These are phyloP conservation scores for Anser brachyrhynchus DNA, from an alignment of 2,113 vertebrate species.

Conservation along the genomic window DNA sequence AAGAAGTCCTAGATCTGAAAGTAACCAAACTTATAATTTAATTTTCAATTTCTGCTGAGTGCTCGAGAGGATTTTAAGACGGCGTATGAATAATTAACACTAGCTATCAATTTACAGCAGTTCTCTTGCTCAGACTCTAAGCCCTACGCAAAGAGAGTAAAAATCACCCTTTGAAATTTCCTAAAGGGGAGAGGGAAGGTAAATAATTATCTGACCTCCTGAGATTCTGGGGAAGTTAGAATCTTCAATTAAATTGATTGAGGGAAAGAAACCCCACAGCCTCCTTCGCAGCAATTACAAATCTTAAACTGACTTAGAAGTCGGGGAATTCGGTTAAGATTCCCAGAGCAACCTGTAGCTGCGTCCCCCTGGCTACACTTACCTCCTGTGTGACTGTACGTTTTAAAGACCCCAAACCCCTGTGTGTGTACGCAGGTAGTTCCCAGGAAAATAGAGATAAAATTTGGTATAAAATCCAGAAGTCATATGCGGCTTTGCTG, in stretches of 20 bases:
- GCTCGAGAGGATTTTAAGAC: not conserved
- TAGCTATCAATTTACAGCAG: not conserved
- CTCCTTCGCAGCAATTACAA: not conserved
- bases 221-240: not conserved
- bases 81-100: slow-evolving; percentile 33
- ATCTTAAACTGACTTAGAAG: too few relatives aligned
- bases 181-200: slow-evolving; percentile 1
- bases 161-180: not conserved
- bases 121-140: not conserved
- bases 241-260: not conserved
- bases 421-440: not conserved
- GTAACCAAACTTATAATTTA: not conserved
- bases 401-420: not conserved
- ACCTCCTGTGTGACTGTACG: not conserved
- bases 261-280: not conserved
- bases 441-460: not conserved
- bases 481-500: not conserved
- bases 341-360: not conserved
- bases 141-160: not conserved
- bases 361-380: not conserved
- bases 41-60: not conserved
- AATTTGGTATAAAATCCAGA: not conserved
- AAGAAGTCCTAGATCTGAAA: not conserved
- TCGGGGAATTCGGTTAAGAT: not conserved
- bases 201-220: slow-evolving; percentile 17